phyloP scores from a whole-genome alignment of 2,888 invertebrate species.

The Drosophila hawaiiensis region DNA sequence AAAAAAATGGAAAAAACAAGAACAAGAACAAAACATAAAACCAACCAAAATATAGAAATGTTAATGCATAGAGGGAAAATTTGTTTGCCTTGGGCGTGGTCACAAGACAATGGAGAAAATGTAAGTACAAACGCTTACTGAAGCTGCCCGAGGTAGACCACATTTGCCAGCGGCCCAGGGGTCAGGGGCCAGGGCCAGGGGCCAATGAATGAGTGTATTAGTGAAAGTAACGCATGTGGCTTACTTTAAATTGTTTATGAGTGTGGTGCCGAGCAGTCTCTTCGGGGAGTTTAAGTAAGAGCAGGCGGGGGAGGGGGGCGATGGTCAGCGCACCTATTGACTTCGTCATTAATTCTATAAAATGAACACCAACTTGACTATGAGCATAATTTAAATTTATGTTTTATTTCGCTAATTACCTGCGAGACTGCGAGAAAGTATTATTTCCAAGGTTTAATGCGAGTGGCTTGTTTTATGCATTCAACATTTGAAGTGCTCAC shows the following conservation, averaged over 20 bases:
- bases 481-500: not conserved
- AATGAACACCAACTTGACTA: not conserved
- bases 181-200: not conserved
- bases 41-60: conserved; percentile 29
- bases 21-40: conserved; percentile 1
- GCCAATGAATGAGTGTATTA: conserved; percentile 19
- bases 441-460: not conserved
- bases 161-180: not conserved
- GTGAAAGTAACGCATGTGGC: conserved; percentile 15
- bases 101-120: conserved; percentile 54
- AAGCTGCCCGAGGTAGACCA: conserved; percentile 3
- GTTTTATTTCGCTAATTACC: not conserved
- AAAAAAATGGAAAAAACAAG: not conserved
- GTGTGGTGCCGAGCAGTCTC: not conserved
- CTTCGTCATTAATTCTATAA: conserved; percentile 11
- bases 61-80: conserved; percentile 36
- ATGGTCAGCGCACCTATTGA: conserved; percentile 1
- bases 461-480: not conserved
- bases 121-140: conserved; percentile 35
- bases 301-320: not conserved
- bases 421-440: not conserved
- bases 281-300: not conserved
- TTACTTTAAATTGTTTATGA: conserved; percentile 19
- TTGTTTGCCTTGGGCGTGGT: conserved; percentile 56
- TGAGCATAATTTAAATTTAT: not conserved